phyloP scores from a whole-genome alignment of 2,113 vertebrate species.

The Rhea pennata region DNA sequence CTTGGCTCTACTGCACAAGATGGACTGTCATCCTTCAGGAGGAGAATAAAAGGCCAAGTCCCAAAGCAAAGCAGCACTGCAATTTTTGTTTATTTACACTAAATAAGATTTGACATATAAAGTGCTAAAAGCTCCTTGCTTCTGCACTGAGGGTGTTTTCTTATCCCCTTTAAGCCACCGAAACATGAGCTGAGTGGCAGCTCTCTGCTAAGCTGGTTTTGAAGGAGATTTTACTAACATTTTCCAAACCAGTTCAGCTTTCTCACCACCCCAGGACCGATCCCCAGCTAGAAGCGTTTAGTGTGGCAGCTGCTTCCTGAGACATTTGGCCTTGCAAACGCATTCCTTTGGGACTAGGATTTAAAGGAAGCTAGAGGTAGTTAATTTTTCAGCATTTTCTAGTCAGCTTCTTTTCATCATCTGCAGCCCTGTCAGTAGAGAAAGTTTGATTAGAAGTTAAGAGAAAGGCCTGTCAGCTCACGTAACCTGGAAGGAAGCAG shows the following conservation, averaged over 20 bases:
- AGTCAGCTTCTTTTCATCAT: background rate
- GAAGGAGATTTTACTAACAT: background rate
- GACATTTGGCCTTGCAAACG: constrained; percentile 37
- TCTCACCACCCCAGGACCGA: background rate
- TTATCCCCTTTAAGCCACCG: background rate
- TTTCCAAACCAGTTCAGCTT: constrained; percentile 26
- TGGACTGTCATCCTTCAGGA: background rate
- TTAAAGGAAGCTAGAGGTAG: constrained; percentile 1
- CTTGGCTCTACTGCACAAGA: background rate
- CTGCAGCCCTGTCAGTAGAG: background rate
- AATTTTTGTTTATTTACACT: background rate
- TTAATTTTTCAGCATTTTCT: constrained; percentile 11
- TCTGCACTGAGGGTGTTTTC: background rate
- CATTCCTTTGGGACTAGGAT: constrained; percentile 39
- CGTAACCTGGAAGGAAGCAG: background rate
- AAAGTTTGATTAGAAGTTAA: background rate
- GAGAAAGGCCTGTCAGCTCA: background rate
- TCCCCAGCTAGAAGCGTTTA: constrained; percentile 25
- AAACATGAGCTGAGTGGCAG: constrained; percentile 19
- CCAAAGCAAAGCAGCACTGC: background rate
- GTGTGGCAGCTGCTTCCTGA: constrained; percentile 65
- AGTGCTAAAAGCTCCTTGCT: background rate
- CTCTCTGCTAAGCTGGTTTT: background rate
- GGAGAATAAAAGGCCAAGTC: background rate
- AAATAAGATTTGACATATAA: background rate